Evolutionary conservation across 1,140 invertebrate genomes (phyloP), one percentile per base, ranked within the genome.

Genomic region (Drosophila micromelanica): DNA sequence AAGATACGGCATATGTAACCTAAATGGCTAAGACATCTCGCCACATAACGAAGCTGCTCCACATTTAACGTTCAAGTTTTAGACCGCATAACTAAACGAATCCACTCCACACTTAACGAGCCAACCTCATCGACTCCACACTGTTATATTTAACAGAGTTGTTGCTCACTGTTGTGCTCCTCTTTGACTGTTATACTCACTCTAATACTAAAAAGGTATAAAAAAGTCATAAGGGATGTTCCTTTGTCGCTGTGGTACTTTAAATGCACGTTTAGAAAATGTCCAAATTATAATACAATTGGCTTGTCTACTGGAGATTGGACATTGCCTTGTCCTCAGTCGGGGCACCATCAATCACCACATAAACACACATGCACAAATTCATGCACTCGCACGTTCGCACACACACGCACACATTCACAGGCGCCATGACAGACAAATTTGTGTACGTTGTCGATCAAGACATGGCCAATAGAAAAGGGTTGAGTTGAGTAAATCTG

Each of bases 391-490:
- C 23, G 51, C 61, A 51, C 42, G 30, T 30, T 5, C 38, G 35
- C 17, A 4, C 48, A 17, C 65, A 54, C 23, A 54, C 40, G 40
- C 54, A 55, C 40, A 32, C 20, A 17, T 15, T 15, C 17, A 42
- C 40, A 5, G 17, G 37, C 32, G 32, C 17, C 30, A 43, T 73
- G 63, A 68, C 63, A 54, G 55, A 23, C 54, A 59, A 68, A 4
- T 68, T 73, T 68, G 60, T 55, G 40, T 52, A 46, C 46, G n/a
- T 64, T 49, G 81, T 85, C 81, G 82, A 87, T 87, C 65, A 75
- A 87, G 77, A 61, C 61, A 78, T 60, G 65, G 60, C 73, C 80
- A 80, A 80, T 76, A 73, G 69, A 81, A 57, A 80, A 86, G 62
- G 70, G 81, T 59, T 65, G 43, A 46, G 35, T 13, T 23, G 2